Conservation (phyloP, 2,888 invertebrate species). For the Eupithecia pulchellata region DNA sequence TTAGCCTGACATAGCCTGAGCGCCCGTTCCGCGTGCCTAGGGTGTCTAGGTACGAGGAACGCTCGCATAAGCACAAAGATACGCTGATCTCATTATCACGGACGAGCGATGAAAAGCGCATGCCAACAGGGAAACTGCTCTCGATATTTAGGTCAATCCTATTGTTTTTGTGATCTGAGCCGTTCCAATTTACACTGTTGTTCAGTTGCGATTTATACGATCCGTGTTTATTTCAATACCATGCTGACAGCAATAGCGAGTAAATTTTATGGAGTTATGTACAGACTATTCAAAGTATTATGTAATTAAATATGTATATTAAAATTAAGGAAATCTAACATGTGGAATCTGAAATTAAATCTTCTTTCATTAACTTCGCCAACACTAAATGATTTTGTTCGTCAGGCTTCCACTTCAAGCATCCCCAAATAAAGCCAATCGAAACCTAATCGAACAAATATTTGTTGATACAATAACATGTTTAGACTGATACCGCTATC, state of each 20-base stretch:
- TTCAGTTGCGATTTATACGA: conserved; percentile 33
- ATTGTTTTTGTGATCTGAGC: conserved; percentile 56
- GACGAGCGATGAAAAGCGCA: conserved; percentile 68
- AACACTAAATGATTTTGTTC: conserved; percentile 13
- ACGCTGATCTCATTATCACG: conserved; percentile 69
- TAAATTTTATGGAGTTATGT: no score
- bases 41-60: conserved; percentile 43
- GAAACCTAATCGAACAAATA: conserved; percentile 4
- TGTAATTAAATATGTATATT: no score
- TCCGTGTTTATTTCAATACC: conserved; percentile 27
- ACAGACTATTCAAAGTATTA: no score
- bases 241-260: no score
- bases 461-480: conserved; percentile 16
- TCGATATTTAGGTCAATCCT: conserved; percentile 64
- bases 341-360: no score
- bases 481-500: conserved; percentile 23
- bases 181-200: conserved; percentile 40
- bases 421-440: conserved; percentile 8
- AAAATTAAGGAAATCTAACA: no score
- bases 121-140: conserved; percentile 56
- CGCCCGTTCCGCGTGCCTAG: no score
- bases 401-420: not conserved
- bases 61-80: conserved; percentile 57
- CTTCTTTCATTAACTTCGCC: no score
- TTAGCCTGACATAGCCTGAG: conserved; percentile 51